These are phyloP conservation scores for Todiramphus chloris DNA, from an alignment of 2,113 vertebrate species.

Conservation along the genomic window DNA sequence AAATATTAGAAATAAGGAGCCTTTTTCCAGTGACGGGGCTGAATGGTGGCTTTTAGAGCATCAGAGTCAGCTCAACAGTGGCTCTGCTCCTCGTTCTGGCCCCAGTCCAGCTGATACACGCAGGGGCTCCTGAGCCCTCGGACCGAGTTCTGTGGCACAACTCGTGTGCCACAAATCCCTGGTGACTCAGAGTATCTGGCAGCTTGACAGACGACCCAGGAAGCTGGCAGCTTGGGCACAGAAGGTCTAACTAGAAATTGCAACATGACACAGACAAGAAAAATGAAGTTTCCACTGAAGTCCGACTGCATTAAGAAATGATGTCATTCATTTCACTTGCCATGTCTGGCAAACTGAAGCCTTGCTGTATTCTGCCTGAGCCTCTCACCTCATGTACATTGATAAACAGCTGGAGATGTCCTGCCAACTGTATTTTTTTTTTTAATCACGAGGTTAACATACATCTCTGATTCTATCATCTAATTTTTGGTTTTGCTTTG, in stretches of 20 bases:
- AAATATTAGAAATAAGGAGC: background rate
- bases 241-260: background rate
- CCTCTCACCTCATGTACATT: background rate
- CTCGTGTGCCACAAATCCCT: background rate
- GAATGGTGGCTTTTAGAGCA: accelerated
- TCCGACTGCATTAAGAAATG: background rate
- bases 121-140: background rate
- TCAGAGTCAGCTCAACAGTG: background rate
- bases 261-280: background rate
- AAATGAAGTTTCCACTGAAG: background rate
- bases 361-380: background rate
- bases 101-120: background rate
- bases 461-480: background rate
- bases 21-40: background rate
- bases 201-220: background rate
- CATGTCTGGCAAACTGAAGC: background rate
- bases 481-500: background rate
- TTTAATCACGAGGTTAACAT: background rate
- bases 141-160: background rate
- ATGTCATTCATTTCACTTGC: background rate
- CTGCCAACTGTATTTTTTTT: background rate
- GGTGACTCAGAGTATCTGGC: background rate
- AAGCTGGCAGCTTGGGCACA: background rate
- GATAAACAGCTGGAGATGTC: background rate
- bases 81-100: background rate